Base-by-base conservation (phyloP, 1,140 invertebrate species). In the Acyrthosiphon pisum region DNA sequence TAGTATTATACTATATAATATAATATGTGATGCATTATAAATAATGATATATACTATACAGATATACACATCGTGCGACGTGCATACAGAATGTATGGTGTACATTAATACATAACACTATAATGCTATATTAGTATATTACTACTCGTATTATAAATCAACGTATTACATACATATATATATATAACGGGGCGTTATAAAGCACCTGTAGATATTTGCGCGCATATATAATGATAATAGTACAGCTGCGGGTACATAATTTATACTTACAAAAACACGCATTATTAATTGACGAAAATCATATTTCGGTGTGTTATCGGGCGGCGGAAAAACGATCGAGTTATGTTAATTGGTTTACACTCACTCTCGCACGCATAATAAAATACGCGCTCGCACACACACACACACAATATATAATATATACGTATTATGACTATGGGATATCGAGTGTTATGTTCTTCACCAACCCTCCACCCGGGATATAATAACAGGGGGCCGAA, bases 301-400 rank as follows among this genome's bases (percentile, higher is more conserved):
- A 35, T 89, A 89, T 53, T 89, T 88, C 30, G 46, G 86, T 48
- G 86, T 48, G 46, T 88, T 88, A 46, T 88, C 41, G 83, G 84
- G 18, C 44, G 84, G 86, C n/a, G 50, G 88, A 56, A 89, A 89
- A 89, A 89, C 88, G 88, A 89, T 89, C 88, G 50, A 89, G 88
- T 89, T 56, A 89, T 89, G 88, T 89, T 89, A 89, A 89, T 89
- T 89, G 88, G 88, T 89, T 89, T 89, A 89, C 88, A 89, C 88
- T 56, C 88, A 89, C 88, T 56, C 88, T 41, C 50, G 48, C 88
- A 35, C 46, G 48, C 48, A 41, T 88, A 87, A 48, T 68, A 76
- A 68, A 76, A 76, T n/a, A 76, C 30, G n/a, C 60, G n/a, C 60
- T 0, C 30, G 30, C 30, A 18, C 60, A 18, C 60, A n/a, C 14